Percentiles rank a stretch among this genome's conserved stretches.
Conservation (phyloP, 2,888 invertebrate species). For the Scaptomyza flava region DNA sequence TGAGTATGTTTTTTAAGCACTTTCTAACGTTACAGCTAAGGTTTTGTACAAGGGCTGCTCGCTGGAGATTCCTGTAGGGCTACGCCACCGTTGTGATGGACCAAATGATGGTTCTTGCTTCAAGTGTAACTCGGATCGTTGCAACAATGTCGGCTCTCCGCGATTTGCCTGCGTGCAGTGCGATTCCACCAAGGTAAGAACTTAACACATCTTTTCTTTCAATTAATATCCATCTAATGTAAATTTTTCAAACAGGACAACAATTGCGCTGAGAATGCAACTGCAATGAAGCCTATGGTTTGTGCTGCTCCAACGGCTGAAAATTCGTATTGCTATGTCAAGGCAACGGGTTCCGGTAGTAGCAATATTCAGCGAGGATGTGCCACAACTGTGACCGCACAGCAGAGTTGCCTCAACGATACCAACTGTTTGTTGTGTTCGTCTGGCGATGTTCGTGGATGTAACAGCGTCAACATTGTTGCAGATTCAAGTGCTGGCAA, state of each 20-base stretch:
- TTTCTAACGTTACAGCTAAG: constrained; percentile 46
- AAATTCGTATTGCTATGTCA: constrained; percentile 81
- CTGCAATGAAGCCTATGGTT: constrained; percentile 53
- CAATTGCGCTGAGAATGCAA: constrained; percentile 66
- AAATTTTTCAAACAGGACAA: constrained; percentile 47
- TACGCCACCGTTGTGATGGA: constrained; percentile 71
- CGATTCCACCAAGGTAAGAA: constrained; percentile 68
- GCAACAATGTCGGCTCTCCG: constrained; percentile 79
- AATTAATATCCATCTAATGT: no score
- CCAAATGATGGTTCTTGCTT: constrained; percentile 62
- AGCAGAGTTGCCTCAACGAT: constrained; percentile 65
- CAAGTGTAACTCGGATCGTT: constrained; percentile 79
- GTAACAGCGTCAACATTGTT: constrained; percentile 72
- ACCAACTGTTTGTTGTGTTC: constrained; percentile 75
- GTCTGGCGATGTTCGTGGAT: constrained; percentile 74
- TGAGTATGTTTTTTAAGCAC: background rate
- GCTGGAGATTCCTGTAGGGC: constrained; percentile 67
- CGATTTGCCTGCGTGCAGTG: constrained; percentile 79
- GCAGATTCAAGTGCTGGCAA: constrained; percentile 46
- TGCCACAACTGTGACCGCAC: constrained; percentile 58
- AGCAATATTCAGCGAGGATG: constrained; percentile 73
- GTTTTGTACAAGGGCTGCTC: constrained; percentile 81
- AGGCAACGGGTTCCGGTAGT: constrained; percentile 47
- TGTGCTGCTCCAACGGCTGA: constrained; percentile 75
- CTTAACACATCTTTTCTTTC: no score